phyloP scores from a whole-genome alignment of 2,888 invertebrate genomes.

The Netelia inedita region DNA sequence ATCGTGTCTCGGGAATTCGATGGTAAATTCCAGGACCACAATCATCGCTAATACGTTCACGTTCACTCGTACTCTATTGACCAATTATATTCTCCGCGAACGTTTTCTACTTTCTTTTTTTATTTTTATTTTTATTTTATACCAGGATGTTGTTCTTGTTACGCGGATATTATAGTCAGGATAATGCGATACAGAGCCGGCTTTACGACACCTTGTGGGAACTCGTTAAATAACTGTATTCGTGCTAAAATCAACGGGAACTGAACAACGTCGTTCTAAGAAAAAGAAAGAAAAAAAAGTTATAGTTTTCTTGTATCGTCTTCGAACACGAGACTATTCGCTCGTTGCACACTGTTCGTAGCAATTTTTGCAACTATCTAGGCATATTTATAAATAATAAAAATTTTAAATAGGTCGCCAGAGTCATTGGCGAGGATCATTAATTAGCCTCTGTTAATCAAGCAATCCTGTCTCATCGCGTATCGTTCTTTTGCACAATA shows the following conservation, averaged over 20 bases:
- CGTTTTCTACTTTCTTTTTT: conserved; percentile 28
- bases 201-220: conserved; percentile 4
- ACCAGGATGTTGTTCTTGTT: not conserved
- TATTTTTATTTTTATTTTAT: not conserved
- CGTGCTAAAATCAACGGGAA: conserved; percentile 6
- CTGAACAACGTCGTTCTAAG: not conserved
- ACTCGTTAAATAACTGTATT: conserved; percentile 11
- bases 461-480: not conserved
- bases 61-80: conserved; percentile 17
- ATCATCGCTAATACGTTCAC: conserved; percentile 9
- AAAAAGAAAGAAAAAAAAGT: too few species aligned
- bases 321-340: not conserved
- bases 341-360: not conserved
- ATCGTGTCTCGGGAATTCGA: not conserved
- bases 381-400: not conserved
- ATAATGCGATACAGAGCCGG: not conserved
- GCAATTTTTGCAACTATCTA: not conserved
- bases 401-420: not conserved
- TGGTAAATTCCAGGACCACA: not conserved
- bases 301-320: too few species aligned
- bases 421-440: conserved; percentile 5
- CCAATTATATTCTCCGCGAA: conserved; percentile 24
- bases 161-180: not conserved
- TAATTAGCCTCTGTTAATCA: conserved; percentile 15
- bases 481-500: not conserved